Percentiles rank a stretch among this genome's conserved stretches.
Evolutionary conservation across 1,140 invertebrate genomes (phyloP).

Genomic region (Ptiloglossa arizonensis): DNA sequence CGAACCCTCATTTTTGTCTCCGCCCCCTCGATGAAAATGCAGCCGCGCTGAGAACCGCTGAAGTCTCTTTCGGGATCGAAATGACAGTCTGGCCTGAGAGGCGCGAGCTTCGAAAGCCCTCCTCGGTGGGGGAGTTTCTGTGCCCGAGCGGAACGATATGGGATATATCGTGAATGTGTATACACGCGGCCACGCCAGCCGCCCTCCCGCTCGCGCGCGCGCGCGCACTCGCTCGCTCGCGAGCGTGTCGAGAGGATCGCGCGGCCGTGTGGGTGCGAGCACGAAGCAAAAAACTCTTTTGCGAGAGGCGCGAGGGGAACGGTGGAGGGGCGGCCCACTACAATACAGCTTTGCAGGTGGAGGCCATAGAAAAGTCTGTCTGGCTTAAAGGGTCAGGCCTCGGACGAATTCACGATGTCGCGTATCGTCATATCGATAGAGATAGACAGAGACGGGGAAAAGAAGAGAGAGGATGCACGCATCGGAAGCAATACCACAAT

Average conservation of each 20-base stretch:
- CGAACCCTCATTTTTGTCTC: not conserved
- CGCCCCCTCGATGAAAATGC: not conserved
- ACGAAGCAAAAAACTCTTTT: slow-evolving; percentile 72
- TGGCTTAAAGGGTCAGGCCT: slow-evolving; percentile 78
- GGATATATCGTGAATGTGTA: slow-evolving; percentile 55
- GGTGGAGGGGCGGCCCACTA: slow-evolving; percentile 59
- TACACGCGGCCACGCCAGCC: slow-evolving; percentile 33
- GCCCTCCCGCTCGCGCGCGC: not conserved
- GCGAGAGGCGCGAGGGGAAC: slow-evolving; percentile 45
- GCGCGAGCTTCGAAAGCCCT: slow-evolving; percentile 68
- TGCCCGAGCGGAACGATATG: slow-evolving; percentile 62
- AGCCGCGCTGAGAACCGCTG: slow-evolving; percentile 62
- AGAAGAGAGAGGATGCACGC: not conserved
- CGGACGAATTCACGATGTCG: slow-evolving; percentile 60
- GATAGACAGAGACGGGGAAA: not conserved
- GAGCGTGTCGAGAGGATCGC: slow-evolving; percentile 45
- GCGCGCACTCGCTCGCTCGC: slow-evolving; percentile 11
- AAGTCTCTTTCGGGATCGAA: slow-evolving; percentile 67
- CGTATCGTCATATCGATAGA: slow-evolving; percentile 32
- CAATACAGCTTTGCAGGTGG: slow-evolving; percentile 72
- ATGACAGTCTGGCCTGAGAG: slow-evolving; percentile 69
- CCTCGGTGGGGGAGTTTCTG: slow-evolving; percentile 44
- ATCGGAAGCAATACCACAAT: slow-evolving; percentile 27
- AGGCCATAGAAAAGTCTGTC: slow-evolving; percentile 77
- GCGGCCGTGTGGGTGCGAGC: slow-evolving; percentile 61